Conservation (phyloP, 2,797 vertebrate species). For the Megaceryle alcyon region DNA sequence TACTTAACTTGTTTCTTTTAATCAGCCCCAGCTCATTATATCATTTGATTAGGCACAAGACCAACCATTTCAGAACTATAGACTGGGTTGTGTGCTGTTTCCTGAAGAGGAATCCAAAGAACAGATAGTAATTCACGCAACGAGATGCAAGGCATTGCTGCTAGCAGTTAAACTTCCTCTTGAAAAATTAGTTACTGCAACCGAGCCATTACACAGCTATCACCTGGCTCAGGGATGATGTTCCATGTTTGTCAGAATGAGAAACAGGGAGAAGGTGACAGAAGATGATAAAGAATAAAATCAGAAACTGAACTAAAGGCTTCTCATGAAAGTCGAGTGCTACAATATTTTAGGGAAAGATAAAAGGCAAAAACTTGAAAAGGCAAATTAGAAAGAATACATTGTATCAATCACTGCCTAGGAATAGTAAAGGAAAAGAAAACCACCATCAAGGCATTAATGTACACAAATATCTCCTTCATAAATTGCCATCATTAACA, state of each 20-base stretch:
- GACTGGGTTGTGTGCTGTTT: fast-evolving
- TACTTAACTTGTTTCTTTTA: neutral
- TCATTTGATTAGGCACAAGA: neutral
- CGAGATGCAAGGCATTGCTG: neutral
- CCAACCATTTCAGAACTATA: neutral
- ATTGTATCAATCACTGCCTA: neutral
- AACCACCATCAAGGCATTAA: neutral
- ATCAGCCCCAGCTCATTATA: neutral
- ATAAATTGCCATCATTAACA: neutral
- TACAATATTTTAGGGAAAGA: neutral
- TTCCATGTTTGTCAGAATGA: neutral
- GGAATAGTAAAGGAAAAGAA: neutral
- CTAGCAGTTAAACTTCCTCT: neutral
- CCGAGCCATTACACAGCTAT: neutral
- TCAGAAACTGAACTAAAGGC: neutral
- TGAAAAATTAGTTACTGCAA: neutral
- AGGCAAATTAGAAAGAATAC: neutral
- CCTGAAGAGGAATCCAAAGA: neutral
- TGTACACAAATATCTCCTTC: neutral
- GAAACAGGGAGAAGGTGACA: neutral
- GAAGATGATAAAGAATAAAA: neutral
- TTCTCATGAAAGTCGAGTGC: neutral
- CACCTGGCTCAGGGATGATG: neutral
- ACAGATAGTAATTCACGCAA: neutral
- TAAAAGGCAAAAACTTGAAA: neutral